phyloP scores from a whole-genome alignment of 1,140 invertebrate species.

The Heterodera schachtii region DNA sequence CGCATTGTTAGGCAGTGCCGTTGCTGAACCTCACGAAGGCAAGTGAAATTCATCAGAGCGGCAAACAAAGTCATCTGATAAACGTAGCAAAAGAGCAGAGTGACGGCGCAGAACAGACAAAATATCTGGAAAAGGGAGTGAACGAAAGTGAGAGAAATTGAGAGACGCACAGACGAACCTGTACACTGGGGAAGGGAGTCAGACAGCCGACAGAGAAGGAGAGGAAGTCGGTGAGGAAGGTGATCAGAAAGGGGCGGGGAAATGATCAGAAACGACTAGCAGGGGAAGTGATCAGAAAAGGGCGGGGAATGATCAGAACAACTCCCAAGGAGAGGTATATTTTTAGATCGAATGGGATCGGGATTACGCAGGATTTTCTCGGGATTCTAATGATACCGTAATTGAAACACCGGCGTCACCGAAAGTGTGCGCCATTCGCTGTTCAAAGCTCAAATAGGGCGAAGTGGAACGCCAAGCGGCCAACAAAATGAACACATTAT shows the following conservation, averaged over 20 bases:
- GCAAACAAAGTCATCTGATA: slow-evolving; percentile 68
- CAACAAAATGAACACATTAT: slow-evolving; percentile 72
- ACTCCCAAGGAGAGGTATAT: no score
- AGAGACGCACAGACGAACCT: slow-evolving; percentile 46
- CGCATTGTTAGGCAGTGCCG: slow-evolving; percentile 63
- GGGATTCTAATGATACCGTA: slow-evolving; percentile 70
- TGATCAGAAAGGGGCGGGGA: slow-evolving; percentile 71
- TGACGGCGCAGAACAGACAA: slow-evolving; percentile 64
- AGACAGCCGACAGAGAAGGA: slow-evolving; percentile 94
- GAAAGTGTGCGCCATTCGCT: slow-evolving; percentile 78
- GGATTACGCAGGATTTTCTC: no score
- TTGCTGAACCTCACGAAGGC: slow-evolving; percentile 57
- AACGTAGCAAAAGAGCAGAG: slow-evolving; percentile 67
- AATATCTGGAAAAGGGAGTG: slow-evolving; percentile 55
- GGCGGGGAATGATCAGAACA: background rate
- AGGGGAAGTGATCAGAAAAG: no score
- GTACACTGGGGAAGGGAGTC: slow-evolving; percentile 73
- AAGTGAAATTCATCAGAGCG: slow-evolving; percentile 63
- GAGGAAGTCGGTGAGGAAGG: slow-evolving; percentile 92
- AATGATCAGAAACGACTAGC: background rate
- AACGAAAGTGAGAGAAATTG: slow-evolving; percentile 10
- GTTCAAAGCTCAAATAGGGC: slow-evolving; percentile 77
- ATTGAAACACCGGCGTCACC: slow-evolving; percentile 93
- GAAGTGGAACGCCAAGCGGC: slow-evolving; percentile 86
- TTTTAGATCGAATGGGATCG: no score